phyloP scores from a whole-genome alignment of 2,888 invertebrate species.

The Gastrophysa polygoni region DNA sequence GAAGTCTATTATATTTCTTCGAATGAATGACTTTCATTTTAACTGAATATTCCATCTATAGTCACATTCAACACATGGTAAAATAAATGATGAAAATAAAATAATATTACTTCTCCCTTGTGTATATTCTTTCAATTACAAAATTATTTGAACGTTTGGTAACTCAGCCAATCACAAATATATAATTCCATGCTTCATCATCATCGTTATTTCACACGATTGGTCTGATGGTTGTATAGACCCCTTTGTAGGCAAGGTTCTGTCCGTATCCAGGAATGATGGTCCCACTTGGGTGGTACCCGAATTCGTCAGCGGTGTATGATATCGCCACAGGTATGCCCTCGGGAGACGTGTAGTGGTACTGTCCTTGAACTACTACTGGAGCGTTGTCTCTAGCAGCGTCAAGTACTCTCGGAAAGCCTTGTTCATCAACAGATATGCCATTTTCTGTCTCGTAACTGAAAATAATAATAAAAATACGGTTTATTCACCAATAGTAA shows the following conservation, averaged over 20 bases:
- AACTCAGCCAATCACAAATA: conserved; percentile 7
- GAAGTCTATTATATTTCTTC: too few species aligned
- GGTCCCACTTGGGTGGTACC: conserved; percentile 47
- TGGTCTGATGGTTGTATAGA: neutral
- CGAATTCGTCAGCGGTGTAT: conserved; percentile 49
- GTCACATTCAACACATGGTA: too few species aligned
- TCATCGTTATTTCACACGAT: neutral
- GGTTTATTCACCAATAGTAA: too few species aligned
- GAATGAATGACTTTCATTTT: too few species aligned
- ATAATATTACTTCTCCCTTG: too few species aligned
- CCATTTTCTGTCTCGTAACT: conserved; percentile 65
- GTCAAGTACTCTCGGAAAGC: conserved; percentile 54
- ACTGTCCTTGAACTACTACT: conserved; percentile 59
- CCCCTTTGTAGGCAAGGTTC: neutral
- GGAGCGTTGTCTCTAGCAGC: conserved; percentile 44
- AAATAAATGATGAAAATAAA: too few species aligned
- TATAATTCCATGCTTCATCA: neutral
- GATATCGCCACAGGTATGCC: conserved; percentile 39
- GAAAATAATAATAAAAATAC: too few species aligned
- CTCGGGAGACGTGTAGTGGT: conserved; percentile 46
- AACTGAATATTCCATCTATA: too few species aligned
- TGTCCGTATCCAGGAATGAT: conserved; percentile 5
- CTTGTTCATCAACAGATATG: conserved; percentile 65
- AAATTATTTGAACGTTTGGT: too few species aligned
- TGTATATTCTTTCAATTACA: too few species aligned